Base-by-base conservation (phyloP, 2,888 invertebrate genomes). In the Stratiomys singularior region DNA sequence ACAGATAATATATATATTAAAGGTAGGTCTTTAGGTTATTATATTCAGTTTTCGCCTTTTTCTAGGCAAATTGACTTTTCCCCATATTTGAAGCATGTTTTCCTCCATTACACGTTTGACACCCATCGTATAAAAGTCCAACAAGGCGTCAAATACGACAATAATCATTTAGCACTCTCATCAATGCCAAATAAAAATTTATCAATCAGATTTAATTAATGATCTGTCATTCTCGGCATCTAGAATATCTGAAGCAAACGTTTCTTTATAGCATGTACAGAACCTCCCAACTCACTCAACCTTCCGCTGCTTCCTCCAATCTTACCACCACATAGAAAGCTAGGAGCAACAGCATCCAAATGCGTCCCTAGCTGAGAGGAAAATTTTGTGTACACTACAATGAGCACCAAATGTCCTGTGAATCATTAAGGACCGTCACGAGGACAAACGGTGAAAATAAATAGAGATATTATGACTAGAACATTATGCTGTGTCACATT, bases 151-250 rank as follows among this genome's bases (percentile, higher is more conserved):
- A 52, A 52, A 4, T 15, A 52, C 25, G 21, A 52, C 52, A 18
- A 52, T 0, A 18, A 4, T 15, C 52, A 52, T 18, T 52, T 52
- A 25, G 25, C 60, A 52, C 60, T 11, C 60, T 25, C 60, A 60
- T 60, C 60, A 52, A 52, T 60, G 60, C 13, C 60, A 60, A 60
- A 60, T 25, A 25, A 25, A 21, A 60, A 25, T 60, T 60, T 60
- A 60, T 60, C 60, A 21, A 60, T 60, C 60, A 23, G 3, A 25
- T 18, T 60, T 60, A 60, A 52, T 52, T 52, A 52, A 52, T 52
- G 15, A 52, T 52, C 52, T 52, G 18, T 52, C 52, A 52, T 13
- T 52, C 9, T 37, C 52, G 18, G 7, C 15, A 52, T 52, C 52
- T 52, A 5, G 7, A n/a, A 52, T 52, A n/a, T 52, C 18, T 15